Evolutionary conservation across 2,797 vertebrate species (phyloP).

Genomic region (Diglossa cyanea): DNA sequence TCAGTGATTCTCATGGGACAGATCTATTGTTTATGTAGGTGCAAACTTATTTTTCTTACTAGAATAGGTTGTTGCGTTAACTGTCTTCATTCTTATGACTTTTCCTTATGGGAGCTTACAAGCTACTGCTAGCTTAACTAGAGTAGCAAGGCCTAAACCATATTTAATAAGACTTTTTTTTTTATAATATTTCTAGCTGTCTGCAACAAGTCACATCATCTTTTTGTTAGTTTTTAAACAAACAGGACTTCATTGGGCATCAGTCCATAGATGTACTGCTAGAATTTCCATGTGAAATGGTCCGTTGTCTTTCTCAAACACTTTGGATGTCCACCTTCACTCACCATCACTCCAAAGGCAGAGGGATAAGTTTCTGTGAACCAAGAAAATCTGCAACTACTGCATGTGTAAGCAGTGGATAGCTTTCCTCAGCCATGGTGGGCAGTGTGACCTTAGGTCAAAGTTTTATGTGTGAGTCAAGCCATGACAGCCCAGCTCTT

Average conservation of each 20-base stretch:
- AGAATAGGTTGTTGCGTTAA: not conserved
- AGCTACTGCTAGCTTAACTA: not conserved
- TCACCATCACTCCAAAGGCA: not conserved
- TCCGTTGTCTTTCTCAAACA: not conserved
- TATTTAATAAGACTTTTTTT: not conserved
- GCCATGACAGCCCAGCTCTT: not conserved
- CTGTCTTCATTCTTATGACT: not conserved
- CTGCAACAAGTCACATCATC: not conserved
- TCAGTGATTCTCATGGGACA: not conserved
- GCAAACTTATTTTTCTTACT: not conserved
- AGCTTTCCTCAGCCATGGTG: not conserved
- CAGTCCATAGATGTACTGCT: not conserved
- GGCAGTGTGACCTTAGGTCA: not conserved
- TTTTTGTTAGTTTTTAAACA: not conserved
- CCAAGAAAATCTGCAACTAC: not conserved
- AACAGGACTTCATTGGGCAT: not conserved
- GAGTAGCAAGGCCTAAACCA: not conserved
- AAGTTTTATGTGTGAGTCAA: accelerated
- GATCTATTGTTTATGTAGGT: not conserved
- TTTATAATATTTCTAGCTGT: not conserved
- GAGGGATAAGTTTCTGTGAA: not conserved
- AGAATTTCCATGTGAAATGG: not conserved
- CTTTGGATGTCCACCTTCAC: not conserved
- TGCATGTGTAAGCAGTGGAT: not conserved
- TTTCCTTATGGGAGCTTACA: not conserved